A percentile compares a stretch with the other conserved stretches of the same genome.
These are phyloP conservation scores for Hyphantria cunea DNA, from an alignment of 1,140 invertebrate species.

Conservation along the genomic window DNA sequence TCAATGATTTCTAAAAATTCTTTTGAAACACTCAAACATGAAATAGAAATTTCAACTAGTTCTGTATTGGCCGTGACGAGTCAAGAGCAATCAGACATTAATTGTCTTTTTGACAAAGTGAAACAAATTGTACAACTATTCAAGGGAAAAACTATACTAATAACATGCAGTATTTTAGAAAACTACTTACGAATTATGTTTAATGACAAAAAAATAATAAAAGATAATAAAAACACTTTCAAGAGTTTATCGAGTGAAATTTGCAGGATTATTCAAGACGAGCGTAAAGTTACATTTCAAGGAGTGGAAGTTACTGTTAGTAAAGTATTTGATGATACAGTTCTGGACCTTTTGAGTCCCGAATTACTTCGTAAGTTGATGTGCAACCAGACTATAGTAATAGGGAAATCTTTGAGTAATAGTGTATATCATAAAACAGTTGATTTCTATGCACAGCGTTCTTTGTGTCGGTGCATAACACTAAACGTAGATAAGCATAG, in stretches of 20 bases:
- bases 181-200: not conserved
- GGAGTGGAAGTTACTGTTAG: not conserved
- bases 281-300: not conserved
- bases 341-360: not conserved
- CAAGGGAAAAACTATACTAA: not conserved
- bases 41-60: not conserved
- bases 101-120: not conserved
- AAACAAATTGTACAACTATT: too few relatives aligned
- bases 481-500: not conserved
- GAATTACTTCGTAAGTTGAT: not conserved
- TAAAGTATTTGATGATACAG: not conserved
- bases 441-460: not conserved
- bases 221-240: not conserved
- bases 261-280: not conserved
- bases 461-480: not conserved
- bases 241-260: not conserved
- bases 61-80: not conserved
- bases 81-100: not conserved
- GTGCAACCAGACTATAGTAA: not conserved
- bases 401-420: not conserved
- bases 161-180: not conserved
- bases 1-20: slow-evolving; percentile 14
- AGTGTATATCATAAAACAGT: not conserved
- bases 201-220: not conserved
- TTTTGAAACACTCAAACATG: slow-evolving; percentile 7